Conservation (phyloP, 2,888 invertebrate species). For the Plebejus melissa region DNA sequence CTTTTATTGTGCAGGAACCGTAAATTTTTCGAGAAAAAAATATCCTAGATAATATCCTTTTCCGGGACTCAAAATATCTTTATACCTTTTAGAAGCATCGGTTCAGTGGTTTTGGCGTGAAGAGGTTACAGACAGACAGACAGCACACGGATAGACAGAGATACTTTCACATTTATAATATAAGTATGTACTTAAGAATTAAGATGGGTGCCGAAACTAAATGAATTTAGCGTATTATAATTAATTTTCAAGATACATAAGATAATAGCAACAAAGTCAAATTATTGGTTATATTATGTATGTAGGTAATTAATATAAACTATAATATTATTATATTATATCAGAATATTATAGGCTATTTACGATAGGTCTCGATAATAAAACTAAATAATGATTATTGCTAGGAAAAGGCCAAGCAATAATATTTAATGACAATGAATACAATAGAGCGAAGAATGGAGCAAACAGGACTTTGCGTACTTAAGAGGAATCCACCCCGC, state of each 20-base stretch:
- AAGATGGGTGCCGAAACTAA: no score
- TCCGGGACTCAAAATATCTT: no score
- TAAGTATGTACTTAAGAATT: no score
- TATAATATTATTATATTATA: not conserved
- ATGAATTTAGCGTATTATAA: not conserved
- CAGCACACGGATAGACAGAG: no score
- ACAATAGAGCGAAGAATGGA: not conserved
- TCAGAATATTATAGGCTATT: not conserved
- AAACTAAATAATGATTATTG: constrained; percentile 19
- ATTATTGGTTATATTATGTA: not conserved
- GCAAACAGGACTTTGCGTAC: not conserved
- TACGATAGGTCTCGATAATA: constrained; percentile 4
- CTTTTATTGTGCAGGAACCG: no score
- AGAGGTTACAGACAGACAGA: no score
- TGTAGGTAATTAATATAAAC: not conserved
- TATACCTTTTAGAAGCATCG: no score
- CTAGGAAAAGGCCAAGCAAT: constrained; percentile 8
- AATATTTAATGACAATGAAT: not conserved
- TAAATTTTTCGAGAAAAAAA: no score
- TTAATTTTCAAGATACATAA: not conserved
- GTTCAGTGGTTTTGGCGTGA: no score
- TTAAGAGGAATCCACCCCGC: no score
- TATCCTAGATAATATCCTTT: no score
- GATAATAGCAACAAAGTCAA: not conserved
- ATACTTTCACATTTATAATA: no score